These are phyloP conservation scores for Netelia virgata DNA, from an alignment of 2,888 invertebrate species.

Conservation along the genomic window DNA sequence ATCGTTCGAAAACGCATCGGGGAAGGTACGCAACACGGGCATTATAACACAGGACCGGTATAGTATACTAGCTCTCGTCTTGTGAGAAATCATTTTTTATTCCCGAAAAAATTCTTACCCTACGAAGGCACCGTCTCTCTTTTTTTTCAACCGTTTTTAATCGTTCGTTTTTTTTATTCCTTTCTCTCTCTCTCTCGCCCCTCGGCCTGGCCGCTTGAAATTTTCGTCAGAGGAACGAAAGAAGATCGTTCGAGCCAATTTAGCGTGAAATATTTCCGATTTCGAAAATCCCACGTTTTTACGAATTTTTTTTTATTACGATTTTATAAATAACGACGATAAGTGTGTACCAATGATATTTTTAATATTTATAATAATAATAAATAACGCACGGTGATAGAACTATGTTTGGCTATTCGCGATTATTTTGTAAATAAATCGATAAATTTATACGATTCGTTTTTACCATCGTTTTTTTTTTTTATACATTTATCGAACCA, in stretches of 20 bases:
- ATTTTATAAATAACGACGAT: background rate
- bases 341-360: background rate
- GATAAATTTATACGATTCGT: background rate
- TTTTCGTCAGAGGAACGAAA: slow-evolving; percentile 24
- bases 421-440: too few species aligned
- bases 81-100: slow-evolving; percentile 75
- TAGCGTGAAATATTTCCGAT: slow-evolving; percentile 50
- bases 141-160: slow-evolving; percentile 71
- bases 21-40: slow-evolving; percentile 54
- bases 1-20: slow-evolving; percentile 62
- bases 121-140: slow-evolving; percentile 40
- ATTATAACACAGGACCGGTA: slow-evolving; percentile 54
- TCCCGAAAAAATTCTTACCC: slow-evolving; percentile 50
- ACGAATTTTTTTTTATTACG: background rate
- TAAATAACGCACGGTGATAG: background rate
- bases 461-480: background rate
- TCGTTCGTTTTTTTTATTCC: slow-evolving; percentile 70
- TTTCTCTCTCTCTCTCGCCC: background rate
- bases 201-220: background rate
- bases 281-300: slow-evolving; percentile 43
- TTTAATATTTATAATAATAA: background rate
- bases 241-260: slow-evolving; percentile 43
- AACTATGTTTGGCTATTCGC: too few species aligned
- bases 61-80: slow-evolving; percentile 66
- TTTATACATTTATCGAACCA: slow-evolving; percentile 14